Evolutionary conservation across 1,140 invertebrate species (phyloP).

Genomic region (Oppia nitens): DNA sequence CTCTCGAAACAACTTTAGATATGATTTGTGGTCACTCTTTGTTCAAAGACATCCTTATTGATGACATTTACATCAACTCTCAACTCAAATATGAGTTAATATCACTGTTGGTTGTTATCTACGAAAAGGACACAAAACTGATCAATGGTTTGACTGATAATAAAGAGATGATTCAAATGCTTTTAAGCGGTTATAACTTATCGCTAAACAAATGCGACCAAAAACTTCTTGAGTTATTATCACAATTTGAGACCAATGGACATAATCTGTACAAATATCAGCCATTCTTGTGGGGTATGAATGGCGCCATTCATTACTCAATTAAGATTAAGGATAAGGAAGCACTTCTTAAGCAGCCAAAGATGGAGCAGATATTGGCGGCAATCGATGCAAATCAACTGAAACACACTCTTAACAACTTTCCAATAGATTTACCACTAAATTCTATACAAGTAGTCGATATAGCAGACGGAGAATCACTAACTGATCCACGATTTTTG

Average conservation of each 20-base stretch:
- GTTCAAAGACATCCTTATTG: neutral
- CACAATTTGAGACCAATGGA: neutral
- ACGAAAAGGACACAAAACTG: neutral
- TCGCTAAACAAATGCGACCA: slow-evolving; percentile 4
- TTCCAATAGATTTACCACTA: slow-evolving; percentile 5
- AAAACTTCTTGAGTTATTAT: slow-evolving; percentile 2
- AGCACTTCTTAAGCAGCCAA: slow-evolving; percentile 3
- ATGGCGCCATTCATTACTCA: slow-evolving; percentile 7
- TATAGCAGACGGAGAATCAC: neutral
- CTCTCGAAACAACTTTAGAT: slow-evolving; percentile 1
- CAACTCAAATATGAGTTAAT: neutral
- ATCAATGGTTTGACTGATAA: neutral
- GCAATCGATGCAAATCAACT: neutral
- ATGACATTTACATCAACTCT: neutral
- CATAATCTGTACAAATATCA: slow-evolving; percentile 3
- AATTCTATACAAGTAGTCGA: neutral
- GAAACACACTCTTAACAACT: neutral
- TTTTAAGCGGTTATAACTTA: slow-evolving; percentile 4
- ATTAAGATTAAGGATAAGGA: slow-evolving; percentile 3
- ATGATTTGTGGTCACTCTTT: slow-evolving; percentile 3
- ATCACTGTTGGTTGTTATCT: neutral
- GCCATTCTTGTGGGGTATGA: slow-evolving; percentile 9
- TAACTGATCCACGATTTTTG: slow-evolving; percentile 13
- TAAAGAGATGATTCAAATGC: slow-evolving; percentile 6
- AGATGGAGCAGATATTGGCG: slow-evolving; percentile 5